Percentiles rank a stretch among this genome's conserved stretches.
Conservation (phyloP, 2,113 vertebrate genomes). For the Otocyon megalotis region DNA sequence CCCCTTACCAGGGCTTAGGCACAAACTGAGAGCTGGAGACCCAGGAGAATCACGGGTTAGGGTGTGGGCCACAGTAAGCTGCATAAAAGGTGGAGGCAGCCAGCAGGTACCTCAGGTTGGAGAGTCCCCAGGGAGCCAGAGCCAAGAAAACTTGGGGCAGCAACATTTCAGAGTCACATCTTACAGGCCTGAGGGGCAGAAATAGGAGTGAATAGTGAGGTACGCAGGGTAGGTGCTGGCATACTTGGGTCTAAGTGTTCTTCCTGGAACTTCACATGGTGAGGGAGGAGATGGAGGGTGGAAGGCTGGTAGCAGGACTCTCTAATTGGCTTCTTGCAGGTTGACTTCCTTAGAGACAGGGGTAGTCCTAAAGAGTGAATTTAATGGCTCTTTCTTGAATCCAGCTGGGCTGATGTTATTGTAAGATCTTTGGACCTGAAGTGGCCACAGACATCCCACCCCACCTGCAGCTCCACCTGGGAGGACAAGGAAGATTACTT, state of each 20-base stretch:
- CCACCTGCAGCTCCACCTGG: not conserved
- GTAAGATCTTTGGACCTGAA: not conserved
- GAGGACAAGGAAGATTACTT: not conserved
- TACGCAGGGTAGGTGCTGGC: accelerated
- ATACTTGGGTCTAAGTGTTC: accelerated
- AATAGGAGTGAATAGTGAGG: not conserved
- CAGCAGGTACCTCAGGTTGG: not conserved
- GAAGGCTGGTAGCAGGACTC: not conserved
- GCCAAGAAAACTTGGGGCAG: not conserved
- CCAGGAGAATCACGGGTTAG: not conserved
- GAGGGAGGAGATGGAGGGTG: too few species aligned
- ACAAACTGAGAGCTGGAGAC: not conserved
- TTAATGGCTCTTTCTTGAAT: not conserved
- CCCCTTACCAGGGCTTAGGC: not conserved
- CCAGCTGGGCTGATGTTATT: not conserved
- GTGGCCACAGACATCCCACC: not conserved
- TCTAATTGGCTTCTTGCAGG: not conserved
- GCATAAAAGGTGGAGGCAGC: not conserved
- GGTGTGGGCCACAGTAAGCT: not conserved
- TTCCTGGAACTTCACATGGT: not conserved
- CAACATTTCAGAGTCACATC: not conserved
- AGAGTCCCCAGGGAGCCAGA: not conserved
- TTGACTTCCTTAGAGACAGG: not conserved
- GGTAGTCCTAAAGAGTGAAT: not conserved
- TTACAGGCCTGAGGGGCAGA: not conserved